Conservation (phyloP, 2,797 vertebrate genomes). For the Nasua narica region DNA sequence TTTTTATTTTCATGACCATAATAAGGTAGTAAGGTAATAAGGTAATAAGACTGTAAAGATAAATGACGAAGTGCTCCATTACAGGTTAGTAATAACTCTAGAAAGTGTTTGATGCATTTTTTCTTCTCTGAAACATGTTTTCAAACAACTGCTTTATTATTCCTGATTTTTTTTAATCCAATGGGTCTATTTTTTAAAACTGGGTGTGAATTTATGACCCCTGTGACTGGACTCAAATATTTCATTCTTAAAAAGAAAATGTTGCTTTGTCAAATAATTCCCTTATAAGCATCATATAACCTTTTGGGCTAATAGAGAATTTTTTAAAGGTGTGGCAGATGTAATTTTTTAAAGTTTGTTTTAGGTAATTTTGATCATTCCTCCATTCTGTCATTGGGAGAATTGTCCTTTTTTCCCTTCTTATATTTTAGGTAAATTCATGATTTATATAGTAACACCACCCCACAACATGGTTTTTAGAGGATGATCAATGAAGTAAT, state of each 20-base stretch:
- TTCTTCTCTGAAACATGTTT: constrained; percentile 16
- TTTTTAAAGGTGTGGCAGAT: not conserved
- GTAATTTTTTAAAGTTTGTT: not conserved
- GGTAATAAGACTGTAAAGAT: not conserved
- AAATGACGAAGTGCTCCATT: not conserved
- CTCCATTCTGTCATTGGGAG: not conserved
- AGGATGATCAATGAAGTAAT: not conserved
- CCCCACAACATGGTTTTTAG: not conserved
- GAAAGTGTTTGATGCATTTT: not conserved
- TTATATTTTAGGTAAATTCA: not conserved
- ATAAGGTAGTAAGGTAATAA: not conserved
- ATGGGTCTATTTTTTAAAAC: not conserved
- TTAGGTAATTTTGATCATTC: constrained; percentile 31
- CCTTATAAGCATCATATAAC: not conserved
- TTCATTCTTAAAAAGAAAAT: constrained; percentile 9
- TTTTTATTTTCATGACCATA: constrained; percentile 5
- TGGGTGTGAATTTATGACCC: not conserved
- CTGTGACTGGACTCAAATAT: not conserved
- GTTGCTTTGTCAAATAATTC: not conserved
- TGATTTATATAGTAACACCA: not conserved
- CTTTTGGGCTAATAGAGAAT: not conserved
- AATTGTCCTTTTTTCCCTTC: not conserved
- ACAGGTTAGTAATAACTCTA: constrained; percentile 5
- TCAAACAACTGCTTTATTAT: not conserved
- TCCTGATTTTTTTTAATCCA: not conserved